Base-by-base conservation (phyloP, 2,888 invertebrate species). In the Azorinus chamasolen region DNA sequence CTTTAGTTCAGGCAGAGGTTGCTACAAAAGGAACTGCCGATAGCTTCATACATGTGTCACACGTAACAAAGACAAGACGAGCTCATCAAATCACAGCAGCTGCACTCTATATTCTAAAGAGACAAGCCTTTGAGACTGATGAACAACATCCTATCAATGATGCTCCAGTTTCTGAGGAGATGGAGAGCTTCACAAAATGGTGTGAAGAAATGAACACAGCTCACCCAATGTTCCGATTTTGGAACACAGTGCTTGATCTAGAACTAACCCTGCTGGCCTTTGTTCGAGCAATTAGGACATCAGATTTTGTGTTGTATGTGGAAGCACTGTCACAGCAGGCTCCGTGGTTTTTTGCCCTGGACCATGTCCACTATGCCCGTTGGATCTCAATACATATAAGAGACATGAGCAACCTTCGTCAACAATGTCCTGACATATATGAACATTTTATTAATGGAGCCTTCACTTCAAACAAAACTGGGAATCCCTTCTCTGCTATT, bases 351-450 rank as follows among this genome's bases (percentile, higher is more conserved):
- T 62, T 68, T 68, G 73, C 62, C n/a, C 55, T 72, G 8, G 72
- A 72, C 24, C 71, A 71, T 41, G 32, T 27, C 5, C 58, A 72
- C 41, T 87, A 86, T 72, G 78, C 82, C 14, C 48, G 83, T n/a
- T 84, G 86, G 79, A 46, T 87, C 10, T 70, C 82, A 32, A 59
- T 83, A 32, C 83, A 84, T 51, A 51, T 84, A 2, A 45, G 68
- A 25, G 79, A 83, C 63, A 84, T 83, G 81, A 18, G 73, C 57
- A 27, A 68, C n/a, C 53, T 83, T 14, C 51, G 81, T 20, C 5
- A 71, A 43, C 57, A 48, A 37, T 79, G 77, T 55, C 81, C 79
- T 12, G 25, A 66, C 24, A n/a, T 87, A 16, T 64, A 68, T 12
- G 14, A 10, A 2, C 71, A 79, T 24, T 83, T 83, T 71, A 3